Evolutionary conservation across 2,888 invertebrate genomes (phyloP), one percentile per base, ranked within the genome.

Genomic region (Resseliella maxima): DNA sequence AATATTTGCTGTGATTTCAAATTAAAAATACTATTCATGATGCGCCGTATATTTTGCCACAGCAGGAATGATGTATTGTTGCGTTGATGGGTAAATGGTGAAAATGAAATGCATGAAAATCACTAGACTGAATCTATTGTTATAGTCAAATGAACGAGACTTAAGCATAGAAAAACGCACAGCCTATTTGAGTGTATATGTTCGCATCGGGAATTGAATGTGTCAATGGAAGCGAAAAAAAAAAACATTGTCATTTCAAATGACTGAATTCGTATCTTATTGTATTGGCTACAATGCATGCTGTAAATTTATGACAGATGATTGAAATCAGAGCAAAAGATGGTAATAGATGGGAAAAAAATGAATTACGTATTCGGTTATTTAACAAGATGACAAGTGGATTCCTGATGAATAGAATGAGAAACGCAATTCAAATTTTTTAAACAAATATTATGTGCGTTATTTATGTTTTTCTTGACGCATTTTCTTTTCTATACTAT

Each of bases 321-420:
- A 83, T 83, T 83, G 83, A 83, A 83, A n/a, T 38, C 83, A n/a
- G 5, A 38, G 83, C 83, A 5, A 36, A 83, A 59, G 24, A 41
- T 8, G 41, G 12, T 41, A 12, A 41, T 5, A 41, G 6, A 41
- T 41, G 12, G 6, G 12, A 59, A 59, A 59, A 36, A n/a, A 36
- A 83, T 83, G 41, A 83, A 38, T 83, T 83, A 83, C 83, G 36
- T n/a, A 83, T 38, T 38, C 31, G 36, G 83, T 36, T 38, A 38
- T 83, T 83, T 36, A 83, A 38, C 38, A 38, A 2, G 10, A 83
- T 83, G 38, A 83, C 83, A 83, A 38, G 38, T n/a, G 38, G n/a
- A 0, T 59, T 3, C 59, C 24, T 15, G 59, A 24, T 24, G 59
- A 0, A 12, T 8, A 10, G 31, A 31, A 31, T 31, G 15, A 31